These are phyloP conservation scores for Acromyrmex echinatior DNA, from an alignment of 1,140 invertebrate genomes.

Conservation along the genomic window DNA sequence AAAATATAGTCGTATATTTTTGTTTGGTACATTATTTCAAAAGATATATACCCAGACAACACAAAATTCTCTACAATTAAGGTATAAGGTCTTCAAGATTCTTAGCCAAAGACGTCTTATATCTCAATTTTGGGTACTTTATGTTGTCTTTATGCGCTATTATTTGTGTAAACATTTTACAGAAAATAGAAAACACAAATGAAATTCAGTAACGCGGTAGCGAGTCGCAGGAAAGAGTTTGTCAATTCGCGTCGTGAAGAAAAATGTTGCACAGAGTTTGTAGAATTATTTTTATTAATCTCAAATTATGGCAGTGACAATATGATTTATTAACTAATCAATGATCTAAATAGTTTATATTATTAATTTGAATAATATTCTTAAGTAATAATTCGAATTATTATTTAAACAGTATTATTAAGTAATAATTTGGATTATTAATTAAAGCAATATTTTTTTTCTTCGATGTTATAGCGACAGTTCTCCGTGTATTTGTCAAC, in stretches of 20 bases:
- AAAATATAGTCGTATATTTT: constrained; percentile 20
- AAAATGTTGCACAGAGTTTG: constrained; percentile 7
- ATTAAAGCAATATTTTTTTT: background rate
- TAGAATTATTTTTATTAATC: constrained; percentile 7
- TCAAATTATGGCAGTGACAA: background rate
- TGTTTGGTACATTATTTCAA: constrained; percentile 16
- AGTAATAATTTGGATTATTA: background rate
- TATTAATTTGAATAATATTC: too few species aligned
- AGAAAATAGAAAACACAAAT: background rate
- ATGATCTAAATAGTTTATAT: background rate
- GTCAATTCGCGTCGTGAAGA: background rate
- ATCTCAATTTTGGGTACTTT: too few species aligned
- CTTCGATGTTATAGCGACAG: background rate
- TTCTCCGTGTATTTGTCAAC: background rate
- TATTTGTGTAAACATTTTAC: constrained; percentile 22
- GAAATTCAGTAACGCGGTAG: background rate
- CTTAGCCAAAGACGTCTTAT: too few species aligned
- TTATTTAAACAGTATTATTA: too few species aligned
- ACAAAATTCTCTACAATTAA: too few species aligned
- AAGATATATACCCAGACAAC: background rate
- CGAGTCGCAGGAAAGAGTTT: background rate
- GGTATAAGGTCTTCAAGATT: too few species aligned
- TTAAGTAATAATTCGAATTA: too few species aligned
- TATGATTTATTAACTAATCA: background rate
- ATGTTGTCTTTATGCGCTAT: too few species aligned